Base-by-base conservation (phyloP, 2,888 invertebrate species). In the Zygothrica quintamaculata region DNA sequence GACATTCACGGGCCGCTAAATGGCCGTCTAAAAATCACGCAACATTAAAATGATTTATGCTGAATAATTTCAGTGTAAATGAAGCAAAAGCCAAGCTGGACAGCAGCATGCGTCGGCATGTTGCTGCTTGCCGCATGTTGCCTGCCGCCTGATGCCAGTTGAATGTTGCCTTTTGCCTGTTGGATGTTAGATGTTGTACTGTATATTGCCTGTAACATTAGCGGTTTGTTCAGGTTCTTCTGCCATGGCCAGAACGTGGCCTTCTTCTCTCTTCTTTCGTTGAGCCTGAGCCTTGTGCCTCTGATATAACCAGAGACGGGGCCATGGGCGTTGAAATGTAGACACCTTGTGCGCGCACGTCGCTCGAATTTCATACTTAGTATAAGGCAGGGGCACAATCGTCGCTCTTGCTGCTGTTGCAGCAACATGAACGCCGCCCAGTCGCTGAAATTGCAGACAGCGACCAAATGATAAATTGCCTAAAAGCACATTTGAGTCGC, bases 31-130 rank as follows among this genome's bases (percentile, higher is more conserved):
- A 81, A 80, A 84, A 81, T 81, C 80, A 84, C 80, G 82, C 79
- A 84, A 84, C 82, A 82, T 85, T 75, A 79, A 84, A 72, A 84
- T 84, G 85, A 84, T 84, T 84, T 85, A 85, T 80, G 85, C 76
- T 74, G 76, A 84, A 75, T 84, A 84, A 84, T 85, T 85, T 80
- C 57, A 71, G 70, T 76, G 85, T 66, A 84, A 84, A 82, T 77
- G 84, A 84, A 85, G 75, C 66, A 72, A 84, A 68, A 75, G 77
- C 69, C 69, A 70, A 58, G 74, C 64, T 67, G 73, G 65, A 59
- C 77, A 67, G 26, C 42, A 36, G 50, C 16, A n/a, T n/a, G n/a
- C n/a, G n/a, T n/a, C n/a, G n/a, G n/a, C n/a, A n/a, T n/a, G n/a
- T n/a, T 40, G 51, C 25, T 16, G 46, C 50, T 18, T 40, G 53